Percentiles rank a stretch among this genome's conserved stretches.
These are phyloP conservation scores for Mechanitis messenoides DNA, from an alignment of 2,888 invertebrate species.

Conservation along the genomic window DNA sequence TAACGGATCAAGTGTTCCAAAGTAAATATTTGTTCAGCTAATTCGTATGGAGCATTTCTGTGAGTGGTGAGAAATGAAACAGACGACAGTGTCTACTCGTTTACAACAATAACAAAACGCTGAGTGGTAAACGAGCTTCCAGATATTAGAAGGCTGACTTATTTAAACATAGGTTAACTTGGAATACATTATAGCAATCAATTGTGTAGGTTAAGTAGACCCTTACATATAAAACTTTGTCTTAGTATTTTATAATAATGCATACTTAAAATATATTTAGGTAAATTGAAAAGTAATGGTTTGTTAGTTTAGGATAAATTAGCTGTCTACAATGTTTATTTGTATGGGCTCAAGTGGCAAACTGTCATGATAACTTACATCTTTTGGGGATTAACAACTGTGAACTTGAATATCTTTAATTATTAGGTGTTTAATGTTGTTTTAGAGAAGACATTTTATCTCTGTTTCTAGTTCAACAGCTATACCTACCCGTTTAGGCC, in stretches of 20 bases:
- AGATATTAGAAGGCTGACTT: constrained; percentile 19
- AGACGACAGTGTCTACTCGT: constrained; percentile 62
- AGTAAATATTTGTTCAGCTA: constrained; percentile 71
- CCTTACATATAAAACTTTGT: too few relatives aligned
- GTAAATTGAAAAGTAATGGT: too few relatives aligned
- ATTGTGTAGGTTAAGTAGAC: too few relatives aligned
- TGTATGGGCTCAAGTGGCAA: constrained; percentile 8
- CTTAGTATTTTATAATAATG: too few relatives aligned
- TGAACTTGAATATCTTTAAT: neutral
- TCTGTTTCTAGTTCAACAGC: neutral
- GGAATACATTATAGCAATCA: too few relatives aligned
- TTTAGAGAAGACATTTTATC: neutral
- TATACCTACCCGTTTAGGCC: too few relatives aligned
- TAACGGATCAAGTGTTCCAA: constrained; percentile 60
- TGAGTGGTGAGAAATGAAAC: constrained; percentile 60
- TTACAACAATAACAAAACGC: constrained; percentile 66
- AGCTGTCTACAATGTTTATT: neutral
- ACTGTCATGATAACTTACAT: constrained; percentile 3
- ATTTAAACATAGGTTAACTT: neutral
- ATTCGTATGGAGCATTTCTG: constrained; percentile 69
- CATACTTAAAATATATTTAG: too few relatives aligned
- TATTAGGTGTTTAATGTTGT: neutral
- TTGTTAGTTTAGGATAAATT: too few relatives aligned
- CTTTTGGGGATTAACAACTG: neutral
- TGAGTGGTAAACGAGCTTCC: constrained; percentile 43